A percentile compares a stretch with the other conserved stretches of the same genome.
phyloP scores from a whole-genome alignment of 2,797 vertebrate species.

The Caiman crocodilus region DNA sequence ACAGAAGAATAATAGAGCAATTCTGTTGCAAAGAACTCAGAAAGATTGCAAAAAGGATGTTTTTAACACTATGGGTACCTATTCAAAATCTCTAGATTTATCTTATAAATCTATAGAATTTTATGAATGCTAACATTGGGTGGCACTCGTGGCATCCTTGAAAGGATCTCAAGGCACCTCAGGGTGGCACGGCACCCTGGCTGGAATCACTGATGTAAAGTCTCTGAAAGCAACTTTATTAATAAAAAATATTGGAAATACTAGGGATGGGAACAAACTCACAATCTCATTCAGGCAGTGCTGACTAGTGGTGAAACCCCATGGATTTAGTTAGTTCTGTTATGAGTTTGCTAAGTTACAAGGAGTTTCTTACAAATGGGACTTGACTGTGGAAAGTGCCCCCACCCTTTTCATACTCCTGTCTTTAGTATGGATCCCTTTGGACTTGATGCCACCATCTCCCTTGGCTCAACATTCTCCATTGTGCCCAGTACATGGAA shows the following conservation, averaged over 20 bases:
- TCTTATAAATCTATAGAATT: no score
- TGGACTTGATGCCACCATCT: neutral
- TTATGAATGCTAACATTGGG: no score
- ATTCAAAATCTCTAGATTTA: no score
- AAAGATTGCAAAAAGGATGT: no score
- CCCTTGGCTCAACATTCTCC: neutral
- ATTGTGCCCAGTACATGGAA: neutral
- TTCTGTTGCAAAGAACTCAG: no score
- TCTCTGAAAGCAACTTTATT: neutral
- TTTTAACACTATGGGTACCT: no score
- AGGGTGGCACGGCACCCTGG: no score
- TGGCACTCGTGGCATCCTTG: no score
- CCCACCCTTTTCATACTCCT: neutral
- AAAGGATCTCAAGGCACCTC: no score
- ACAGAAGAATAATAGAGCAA: no score
- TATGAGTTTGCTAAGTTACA: fast-evolving
- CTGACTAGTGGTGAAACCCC: neutral
- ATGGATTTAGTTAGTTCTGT: neutral
- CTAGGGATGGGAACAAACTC: neutral
- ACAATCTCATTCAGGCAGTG: neutral
- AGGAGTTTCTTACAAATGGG: neutral
- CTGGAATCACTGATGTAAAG: no score
- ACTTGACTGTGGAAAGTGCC: neutral
- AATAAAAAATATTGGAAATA: neutral
- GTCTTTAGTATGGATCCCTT: neutral